Percentiles rank a stretch among this genome's conserved stretches.
These are phyloP conservation scores for Carcina quercana DNA, from an alignment of 2,888 invertebrate genomes.

Conservation along the genomic window DNA sequence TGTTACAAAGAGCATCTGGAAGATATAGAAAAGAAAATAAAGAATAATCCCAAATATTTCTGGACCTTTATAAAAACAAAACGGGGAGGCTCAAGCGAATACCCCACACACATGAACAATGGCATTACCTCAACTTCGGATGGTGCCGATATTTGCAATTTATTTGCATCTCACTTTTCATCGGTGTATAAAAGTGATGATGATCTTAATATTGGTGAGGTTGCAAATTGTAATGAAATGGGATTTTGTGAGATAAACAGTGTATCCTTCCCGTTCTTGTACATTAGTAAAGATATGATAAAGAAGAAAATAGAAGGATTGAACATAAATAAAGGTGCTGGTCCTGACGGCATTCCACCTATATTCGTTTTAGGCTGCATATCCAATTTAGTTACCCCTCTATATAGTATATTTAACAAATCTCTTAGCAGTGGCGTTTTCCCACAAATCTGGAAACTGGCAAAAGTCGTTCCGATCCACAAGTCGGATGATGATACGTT, in stretches of 20 bases:
- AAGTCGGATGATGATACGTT: background rate
- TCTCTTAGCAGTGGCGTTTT: background rate
- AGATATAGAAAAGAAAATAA: background rate
- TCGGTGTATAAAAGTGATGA: background rate
- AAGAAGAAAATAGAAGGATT: too few species aligned
- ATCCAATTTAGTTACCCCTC: background rate
- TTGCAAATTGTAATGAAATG: too few species aligned
- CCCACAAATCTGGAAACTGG: background rate
- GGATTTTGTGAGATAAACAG: too few species aligned
- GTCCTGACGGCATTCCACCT: background rate
- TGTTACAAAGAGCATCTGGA: background rate
- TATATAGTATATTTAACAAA: background rate
- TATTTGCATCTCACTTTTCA: background rate
- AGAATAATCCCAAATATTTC: background rate
- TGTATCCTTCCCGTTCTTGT: too few species aligned
- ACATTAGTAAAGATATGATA: too few species aligned
- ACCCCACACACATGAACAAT: background rate
- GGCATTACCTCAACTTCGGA: background rate
- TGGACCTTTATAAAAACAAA: background rate
- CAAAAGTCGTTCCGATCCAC: background rate
- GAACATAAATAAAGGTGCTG: background rate
- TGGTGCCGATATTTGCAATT: background rate
- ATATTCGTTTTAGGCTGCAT: background rate
- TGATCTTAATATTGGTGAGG: too few species aligned
- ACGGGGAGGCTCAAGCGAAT: background rate